Base-by-base conservation (phyloP, 2,797 vertebrate species). In the Acipenser transmontanus region DNA sequence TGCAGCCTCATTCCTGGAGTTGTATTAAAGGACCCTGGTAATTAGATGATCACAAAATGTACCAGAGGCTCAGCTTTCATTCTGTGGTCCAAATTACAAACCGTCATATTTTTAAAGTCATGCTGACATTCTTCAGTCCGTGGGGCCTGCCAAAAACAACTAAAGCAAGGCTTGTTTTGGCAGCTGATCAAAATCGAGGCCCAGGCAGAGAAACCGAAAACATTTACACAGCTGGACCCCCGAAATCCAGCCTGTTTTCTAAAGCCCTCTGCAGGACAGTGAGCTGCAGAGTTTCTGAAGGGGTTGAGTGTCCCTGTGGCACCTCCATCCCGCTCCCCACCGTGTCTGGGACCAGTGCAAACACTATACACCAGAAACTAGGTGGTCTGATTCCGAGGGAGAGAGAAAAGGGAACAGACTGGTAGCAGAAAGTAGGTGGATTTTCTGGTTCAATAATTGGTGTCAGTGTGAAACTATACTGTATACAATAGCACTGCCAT, bases 141-240 rank as follows among this genome's bases (percentile, higher is more conserved):
- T 81, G 76, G 68, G 81, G 89, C 85, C 82, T 94, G 95, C 95
- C 96, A 98, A 98, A 91, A 95, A 94, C 93, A 97, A 97, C 94
- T 83, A 67, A 73, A 81, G 87, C 80, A 50, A 81, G 89, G 94
- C 93, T 96, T 95, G 89, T 94, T 88, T 97, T 97, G 96, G 96
- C 94, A 50, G 65, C 0, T 62, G 88, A 93, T 95, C 95, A 89
- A 91, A 88, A 87, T 87, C 88, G 77, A 78, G 86, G 92, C 91
- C 90, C 88, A 94, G 91, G 93, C 93, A 88, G 91, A 87, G 87
- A 93, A 94, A 96, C 92, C 88, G 84, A 97, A 96, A 98, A 96
- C 94, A 96, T 98, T 97, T 95, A 97, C 94, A 97, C 95, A 98
- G 95, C 96, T 97, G 95, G 93, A 89, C 88, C 87, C 86, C 80